These are phyloP conservation scores for rabbit (Oryctolagus cuniculus) DNA, from an alignment of 2,113 vertebrate genomes.

Conservation along the genomic window mOryCun1.1 NC_091453.1:21965501-21966000, in stretches of 20 bases:
- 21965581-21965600: too few relatives aligned
- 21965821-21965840: neutral
- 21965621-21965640: too few relatives aligned
- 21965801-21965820: neutral
- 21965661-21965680: too few relatives aligned
- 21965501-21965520: too few relatives aligned
- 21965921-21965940: neutral
- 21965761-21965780: constrained; percentile 13
- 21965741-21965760: neutral
- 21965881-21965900: neutral
- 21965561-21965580: too few relatives aligned
- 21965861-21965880: neutral
- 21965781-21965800: constrained; percentile 1
- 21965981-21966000: neutral
- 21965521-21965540: too few relatives aligned
- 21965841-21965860: neutral
- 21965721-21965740: too few relatives aligned
- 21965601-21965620: too few relatives aligned
- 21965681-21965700: too few relatives aligned
- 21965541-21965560: too few relatives aligned
- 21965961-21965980: neutral
- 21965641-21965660: too few relatives aligned
- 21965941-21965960: neutral
- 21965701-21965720: too few relatives aligned
- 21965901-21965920: neutral